Evolutionary conservation across 2,113 vertebrate genomes (phyloP).

Genomic region (Mus musculus): DNA sequence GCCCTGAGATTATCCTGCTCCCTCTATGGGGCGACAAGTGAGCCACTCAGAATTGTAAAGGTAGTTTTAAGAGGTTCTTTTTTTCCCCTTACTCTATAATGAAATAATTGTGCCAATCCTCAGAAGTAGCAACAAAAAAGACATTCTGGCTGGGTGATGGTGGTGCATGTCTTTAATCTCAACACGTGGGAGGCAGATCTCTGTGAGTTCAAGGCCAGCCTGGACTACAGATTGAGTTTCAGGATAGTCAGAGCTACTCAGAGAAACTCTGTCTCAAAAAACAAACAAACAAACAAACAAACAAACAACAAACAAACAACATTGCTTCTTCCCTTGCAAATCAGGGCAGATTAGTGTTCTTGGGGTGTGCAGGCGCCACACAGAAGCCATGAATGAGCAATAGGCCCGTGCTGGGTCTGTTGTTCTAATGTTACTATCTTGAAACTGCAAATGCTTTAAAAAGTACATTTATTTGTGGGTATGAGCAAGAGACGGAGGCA

Average conservation of each 20-base stretch:
- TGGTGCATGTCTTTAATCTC: background rate
- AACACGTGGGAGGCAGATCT: background rate
- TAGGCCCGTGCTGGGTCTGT: background rate
- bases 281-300: background rate
- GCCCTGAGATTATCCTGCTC: background rate
- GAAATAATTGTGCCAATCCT: background rate
- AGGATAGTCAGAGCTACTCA: background rate
- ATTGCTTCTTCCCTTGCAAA: background rate
- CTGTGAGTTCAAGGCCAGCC: background rate
- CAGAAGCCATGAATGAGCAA: fast-evolving
- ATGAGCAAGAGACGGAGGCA: background rate
- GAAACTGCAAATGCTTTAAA: background rate
- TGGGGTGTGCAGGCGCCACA: background rate
- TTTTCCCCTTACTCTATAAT: background rate
- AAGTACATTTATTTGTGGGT: background rate
- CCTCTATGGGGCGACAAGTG: background rate
- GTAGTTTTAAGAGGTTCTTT: background rate
- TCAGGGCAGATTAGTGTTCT: background rate
- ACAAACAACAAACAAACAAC: background rate
- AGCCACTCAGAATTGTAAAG: constrained; percentile 14
- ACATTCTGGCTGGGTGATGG: background rate
- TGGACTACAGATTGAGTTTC: background rate
- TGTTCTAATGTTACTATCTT: background rate
- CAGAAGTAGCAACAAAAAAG: background rate
- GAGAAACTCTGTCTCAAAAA: background rate